Evolutionary conservation across 2,113 vertebrate species (phyloP).

Genomic region (Lates calcarifer): DNA sequence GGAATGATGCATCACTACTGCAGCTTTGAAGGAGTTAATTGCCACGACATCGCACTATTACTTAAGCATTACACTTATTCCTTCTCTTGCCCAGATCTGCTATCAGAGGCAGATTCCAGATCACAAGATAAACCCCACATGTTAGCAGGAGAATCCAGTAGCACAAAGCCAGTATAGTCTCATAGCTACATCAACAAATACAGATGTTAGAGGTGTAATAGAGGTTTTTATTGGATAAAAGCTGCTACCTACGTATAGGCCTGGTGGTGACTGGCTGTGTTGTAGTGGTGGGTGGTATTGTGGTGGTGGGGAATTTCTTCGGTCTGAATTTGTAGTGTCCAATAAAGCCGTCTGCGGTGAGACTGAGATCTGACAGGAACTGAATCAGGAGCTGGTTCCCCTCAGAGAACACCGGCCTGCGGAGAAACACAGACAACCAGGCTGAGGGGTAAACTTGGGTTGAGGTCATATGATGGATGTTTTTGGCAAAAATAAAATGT

Average conservation of each 20-base stretch:
- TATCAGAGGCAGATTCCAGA: slow-evolving; percentile 29
- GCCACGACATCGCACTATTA: neutral
- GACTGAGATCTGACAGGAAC: slow-evolving; percentile 97
- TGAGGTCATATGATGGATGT: neutral
- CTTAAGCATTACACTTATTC: slow-evolving; percentile 1
- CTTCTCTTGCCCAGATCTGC: slow-evolving; percentile 19
- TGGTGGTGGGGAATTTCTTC: slow-evolving; percentile 90
- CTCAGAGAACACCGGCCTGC: slow-evolving; percentile 94
- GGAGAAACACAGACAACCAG: slow-evolving; percentile 45
- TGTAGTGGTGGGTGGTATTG: slow-evolving; percentile 85
- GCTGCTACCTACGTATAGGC: slow-evolving; percentile 88
- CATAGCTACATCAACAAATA: slow-evolving; percentile 39
- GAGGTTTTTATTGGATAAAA: slow-evolving; percentile 41
- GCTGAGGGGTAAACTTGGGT: slow-evolving; percentile 27
- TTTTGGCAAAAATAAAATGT: slow-evolving; percentile 7
- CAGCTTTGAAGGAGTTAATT: neutral
- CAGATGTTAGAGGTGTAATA: slow-evolving; percentile 30
- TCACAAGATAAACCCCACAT: slow-evolving; percentile 38
- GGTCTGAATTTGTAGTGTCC: slow-evolving; percentile 97
- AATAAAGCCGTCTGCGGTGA: slow-evolving; percentile 98
- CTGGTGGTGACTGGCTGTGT: slow-evolving; percentile 85
- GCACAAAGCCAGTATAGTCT: neutral
- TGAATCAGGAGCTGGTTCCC: slow-evolving; percentile 95
- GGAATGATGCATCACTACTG: neutral
- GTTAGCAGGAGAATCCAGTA: slow-evolving; percentile 33